A percentile compares a stretch with the other conserved stretches of the same genome.
phyloP scores from a whole-genome alignment of 2,113 vertebrate species.

The Prinia subflava region DNA sequence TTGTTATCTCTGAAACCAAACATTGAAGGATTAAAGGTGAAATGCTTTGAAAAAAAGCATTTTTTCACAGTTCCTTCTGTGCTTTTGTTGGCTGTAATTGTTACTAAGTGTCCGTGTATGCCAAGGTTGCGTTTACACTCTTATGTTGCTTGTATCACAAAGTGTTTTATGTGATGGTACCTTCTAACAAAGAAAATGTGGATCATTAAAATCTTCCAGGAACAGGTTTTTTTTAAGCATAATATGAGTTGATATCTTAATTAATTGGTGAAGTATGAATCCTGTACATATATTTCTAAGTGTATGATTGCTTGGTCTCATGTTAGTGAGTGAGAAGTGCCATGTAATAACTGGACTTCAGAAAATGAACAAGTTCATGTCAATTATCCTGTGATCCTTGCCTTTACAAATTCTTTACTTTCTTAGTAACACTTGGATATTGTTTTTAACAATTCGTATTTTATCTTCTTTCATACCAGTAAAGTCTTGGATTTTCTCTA shows the following conservation, averaged over 20 bases:
- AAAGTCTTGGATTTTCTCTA: neutral
- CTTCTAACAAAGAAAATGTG: neutral
- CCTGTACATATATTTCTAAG: neutral
- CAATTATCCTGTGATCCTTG: neutral
- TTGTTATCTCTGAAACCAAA: neutral
- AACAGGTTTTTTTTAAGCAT: neutral
- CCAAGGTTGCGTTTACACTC: neutral
- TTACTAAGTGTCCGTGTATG: neutral
- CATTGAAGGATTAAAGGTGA: neutral
- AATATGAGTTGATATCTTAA: neutral
- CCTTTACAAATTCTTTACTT: neutral
- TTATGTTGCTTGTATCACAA: neutral
- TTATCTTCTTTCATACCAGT: neutral
- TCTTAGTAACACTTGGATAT: neutral
- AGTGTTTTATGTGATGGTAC: neutral
- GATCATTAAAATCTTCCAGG: neutral
- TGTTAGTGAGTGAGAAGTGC: neutral
- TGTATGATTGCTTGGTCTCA: neutral
- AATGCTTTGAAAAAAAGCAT: neutral
- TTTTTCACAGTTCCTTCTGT: neutral
- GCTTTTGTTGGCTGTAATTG: neutral
- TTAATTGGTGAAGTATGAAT: neutral
- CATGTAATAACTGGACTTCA: neutral
- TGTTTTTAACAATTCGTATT: neutral
- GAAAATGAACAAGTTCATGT: neutral